phyloP scores from a whole-genome alignment of 2,797 vertebrate species.

The Xenentodon cancila region DNA sequence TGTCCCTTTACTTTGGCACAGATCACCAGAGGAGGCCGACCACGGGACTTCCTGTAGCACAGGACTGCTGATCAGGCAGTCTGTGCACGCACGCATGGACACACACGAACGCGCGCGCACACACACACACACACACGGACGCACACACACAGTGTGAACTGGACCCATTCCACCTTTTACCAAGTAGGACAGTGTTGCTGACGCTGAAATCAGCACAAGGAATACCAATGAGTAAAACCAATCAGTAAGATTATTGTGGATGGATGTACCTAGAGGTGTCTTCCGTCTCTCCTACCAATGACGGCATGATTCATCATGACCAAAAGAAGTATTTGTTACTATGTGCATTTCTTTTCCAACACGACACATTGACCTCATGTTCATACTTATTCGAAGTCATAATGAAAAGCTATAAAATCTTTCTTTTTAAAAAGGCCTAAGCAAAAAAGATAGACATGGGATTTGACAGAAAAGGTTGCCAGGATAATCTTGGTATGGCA shows the following conservation, averaged over 20 bases:
- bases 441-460: background rate
- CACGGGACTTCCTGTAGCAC: slow-evolving; percentile 77
- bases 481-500: background rate
- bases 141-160: slow-evolving; percentile 48
- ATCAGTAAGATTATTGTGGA: slow-evolving; percentile 37
- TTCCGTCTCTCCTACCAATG: background rate
- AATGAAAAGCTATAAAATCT: no score
- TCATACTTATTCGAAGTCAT: no score
- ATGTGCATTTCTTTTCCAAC: background rate
- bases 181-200: slow-evolving; percentile 61
- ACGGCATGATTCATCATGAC: background rate
- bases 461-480: background rate
- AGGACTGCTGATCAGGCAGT: slow-evolving; percentile 80
- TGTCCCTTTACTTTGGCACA: slow-evolving; percentile 69
- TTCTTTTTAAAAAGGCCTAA: background rate
- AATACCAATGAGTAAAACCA: slow-evolving; percentile 70
- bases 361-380: background rate
- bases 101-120: no score
- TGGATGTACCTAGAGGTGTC: background rate
- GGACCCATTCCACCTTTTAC: slow-evolving; percentile 69
- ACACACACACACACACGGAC: slow-evolving; percentile 42
- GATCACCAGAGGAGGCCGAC: slow-evolving; percentile 68
- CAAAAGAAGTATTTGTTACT: background rate
- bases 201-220: slow-evolving; percentile 62
- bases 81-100: slow-evolving; percentile 38